Conservation (phyloP, 2,888 invertebrate genomes). For the Tanytarsus gracilentus region DNA sequence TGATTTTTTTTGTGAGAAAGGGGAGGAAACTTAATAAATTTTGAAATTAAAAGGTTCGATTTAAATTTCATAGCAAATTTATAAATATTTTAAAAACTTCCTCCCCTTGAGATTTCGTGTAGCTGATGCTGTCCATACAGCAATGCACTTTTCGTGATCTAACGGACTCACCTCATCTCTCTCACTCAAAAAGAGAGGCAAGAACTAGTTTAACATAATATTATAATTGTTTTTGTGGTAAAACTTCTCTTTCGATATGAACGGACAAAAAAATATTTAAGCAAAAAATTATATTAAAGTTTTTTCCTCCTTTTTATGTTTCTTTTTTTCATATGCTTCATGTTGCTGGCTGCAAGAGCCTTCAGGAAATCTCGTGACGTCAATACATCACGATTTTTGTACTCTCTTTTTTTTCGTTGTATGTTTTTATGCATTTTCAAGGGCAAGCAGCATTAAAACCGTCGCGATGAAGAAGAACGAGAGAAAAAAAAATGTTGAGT, state of each 20-base stretch:
- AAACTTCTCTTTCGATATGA: neutral
- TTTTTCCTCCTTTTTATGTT: neutral
- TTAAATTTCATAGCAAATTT: too few relatives aligned
- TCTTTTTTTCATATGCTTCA: too few relatives aligned
- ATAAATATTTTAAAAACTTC: too few relatives aligned
- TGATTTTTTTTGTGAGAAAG: too few relatives aligned
- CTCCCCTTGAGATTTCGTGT: neutral
- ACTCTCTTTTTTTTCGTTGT: neutral
- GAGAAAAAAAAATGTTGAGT: neutral
- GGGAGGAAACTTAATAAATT: too few relatives aligned
- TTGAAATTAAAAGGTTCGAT: too few relatives aligned
- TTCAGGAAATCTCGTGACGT: slow-evolving; percentile 12
- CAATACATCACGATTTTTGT: slow-evolving; percentile 1
- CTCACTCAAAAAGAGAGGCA: too few relatives aligned
- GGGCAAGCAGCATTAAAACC: slow-evolving; percentile 1
- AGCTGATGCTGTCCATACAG: too few relatives aligned
- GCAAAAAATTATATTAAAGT: neutral
- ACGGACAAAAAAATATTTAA: neutral
- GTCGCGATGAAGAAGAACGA: neutral
- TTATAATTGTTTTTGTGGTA: neutral
- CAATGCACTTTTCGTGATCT: too few relatives aligned
- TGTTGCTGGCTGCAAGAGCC: slow-evolving; percentile 1
- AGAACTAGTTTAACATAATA: neutral
- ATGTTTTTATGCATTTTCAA: neutral
- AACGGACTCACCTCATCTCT: too few relatives aligned